phyloP scores from a whole-genome alignment of 2,797 vertebrate species.

The Microhierax caerulescens region DNA sequence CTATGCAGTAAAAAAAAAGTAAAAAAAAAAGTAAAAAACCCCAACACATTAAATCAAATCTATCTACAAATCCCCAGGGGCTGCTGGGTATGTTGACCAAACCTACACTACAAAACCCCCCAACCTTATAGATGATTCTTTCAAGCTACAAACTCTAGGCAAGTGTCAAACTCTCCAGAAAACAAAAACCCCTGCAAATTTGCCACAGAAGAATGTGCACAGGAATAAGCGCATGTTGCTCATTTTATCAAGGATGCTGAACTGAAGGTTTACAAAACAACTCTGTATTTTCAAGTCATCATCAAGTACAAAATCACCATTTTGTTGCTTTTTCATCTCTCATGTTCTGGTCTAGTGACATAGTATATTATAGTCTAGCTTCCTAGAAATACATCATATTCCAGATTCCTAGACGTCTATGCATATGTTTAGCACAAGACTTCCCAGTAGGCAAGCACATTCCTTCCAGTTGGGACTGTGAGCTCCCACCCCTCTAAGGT shows the following conservation, averaged over 20 bases:
- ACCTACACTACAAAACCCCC: not conserved
- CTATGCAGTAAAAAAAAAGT: not conserved
- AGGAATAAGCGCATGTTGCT: not conserved
- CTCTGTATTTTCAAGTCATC: not conserved
- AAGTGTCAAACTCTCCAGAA: not conserved
- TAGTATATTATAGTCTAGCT: not conserved
- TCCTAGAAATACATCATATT: not conserved
- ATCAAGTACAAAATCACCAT: not conserved
- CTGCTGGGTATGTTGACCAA: not conserved
- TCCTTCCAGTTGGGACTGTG: not conserved
- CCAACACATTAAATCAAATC: rapidly evolving
- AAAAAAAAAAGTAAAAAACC: too few relatives aligned
- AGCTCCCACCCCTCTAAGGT: not conserved
- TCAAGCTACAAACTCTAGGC: not conserved
- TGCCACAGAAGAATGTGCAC: not conserved
- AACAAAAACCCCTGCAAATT: not conserved
- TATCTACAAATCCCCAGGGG: not conserved
- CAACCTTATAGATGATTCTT: not conserved
- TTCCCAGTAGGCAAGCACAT: not conserved
- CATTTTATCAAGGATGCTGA: not conserved
- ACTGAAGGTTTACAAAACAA: not conserved
- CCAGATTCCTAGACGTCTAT: not conserved
- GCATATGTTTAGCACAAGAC: not conserved
- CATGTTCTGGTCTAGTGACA: not conserved
- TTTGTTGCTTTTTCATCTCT: not conserved